Percentiles rank a stretch among this genome's conserved stretches.
Conservation (phyloP, 1,140 invertebrate species). For the Cryptotermes secundus region DNA sequence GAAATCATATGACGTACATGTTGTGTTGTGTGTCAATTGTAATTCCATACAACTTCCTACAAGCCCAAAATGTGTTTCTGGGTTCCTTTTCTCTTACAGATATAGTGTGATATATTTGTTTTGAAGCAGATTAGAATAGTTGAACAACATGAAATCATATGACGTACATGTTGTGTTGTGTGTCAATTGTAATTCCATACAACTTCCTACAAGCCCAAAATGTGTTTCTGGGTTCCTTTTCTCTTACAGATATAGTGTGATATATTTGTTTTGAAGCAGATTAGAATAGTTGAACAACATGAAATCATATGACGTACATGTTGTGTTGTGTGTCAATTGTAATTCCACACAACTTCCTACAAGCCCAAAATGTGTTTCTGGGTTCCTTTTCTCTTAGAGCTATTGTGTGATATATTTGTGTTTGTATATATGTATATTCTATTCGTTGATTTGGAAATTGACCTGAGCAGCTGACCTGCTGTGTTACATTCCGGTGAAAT, state of each 20-base stretch:
- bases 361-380: neutral
- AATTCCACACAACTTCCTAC: neutral
- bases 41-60: neutral
- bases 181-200: neutral
- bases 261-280: too few species aligned
- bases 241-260: neutral
- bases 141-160: too few species aligned
- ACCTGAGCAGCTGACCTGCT: neutral
- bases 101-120: neutral
- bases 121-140: too few species aligned
- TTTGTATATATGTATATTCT: neutral
- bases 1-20: too few species aligned
- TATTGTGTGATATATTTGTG: neutral
- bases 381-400: neutral
- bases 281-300: too few species aligned
- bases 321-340: too few species aligned
- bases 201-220: neutral
- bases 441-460: neutral
- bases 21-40: too few species aligned
- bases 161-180: too few species aligned
- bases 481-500: neutral
- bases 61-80: neutral
- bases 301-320: too few species aligned
- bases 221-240: neutral
- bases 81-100: neutral